These are phyloP conservation scores for Gadus chalcogrammus DNA, from an alignment of 2,113 vertebrate genomes.

Conservation along the genomic window DNA sequence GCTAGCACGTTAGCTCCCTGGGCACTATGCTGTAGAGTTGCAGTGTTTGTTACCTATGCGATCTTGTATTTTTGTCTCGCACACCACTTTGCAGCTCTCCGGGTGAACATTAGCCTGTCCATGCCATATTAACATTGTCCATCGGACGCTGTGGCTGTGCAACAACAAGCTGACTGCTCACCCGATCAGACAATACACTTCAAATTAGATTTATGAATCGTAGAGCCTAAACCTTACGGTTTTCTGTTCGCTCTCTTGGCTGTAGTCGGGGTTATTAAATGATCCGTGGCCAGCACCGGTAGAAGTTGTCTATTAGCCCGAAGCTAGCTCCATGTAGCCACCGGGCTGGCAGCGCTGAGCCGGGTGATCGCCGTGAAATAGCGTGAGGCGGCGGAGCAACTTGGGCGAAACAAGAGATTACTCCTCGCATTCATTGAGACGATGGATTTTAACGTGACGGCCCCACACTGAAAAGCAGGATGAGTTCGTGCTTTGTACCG, in stretches of 20 bases:
- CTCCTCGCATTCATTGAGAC: constrained; percentile 83
- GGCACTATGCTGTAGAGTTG: constrained; percentile 42
- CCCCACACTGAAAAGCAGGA: constrained; percentile 86
- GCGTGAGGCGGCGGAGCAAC: constrained; percentile 37
- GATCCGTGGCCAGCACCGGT: constrained; percentile 55
- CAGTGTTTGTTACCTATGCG: constrained; percentile 45
- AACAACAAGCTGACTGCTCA: constrained; percentile 48
- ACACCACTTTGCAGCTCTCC: constrained; percentile 35
- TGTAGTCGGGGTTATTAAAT: constrained; percentile 51
- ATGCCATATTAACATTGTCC: constrained; percentile 27
- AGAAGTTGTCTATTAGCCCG: constrained; percentile 48
- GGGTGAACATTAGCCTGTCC: constrained; percentile 10
- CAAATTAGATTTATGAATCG: constrained; percentile 59
- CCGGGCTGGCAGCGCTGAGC: constrained; percentile 49
- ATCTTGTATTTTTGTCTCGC: constrained; percentile 32
- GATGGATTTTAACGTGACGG: constrained; percentile 88
- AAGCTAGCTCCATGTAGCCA: constrained; percentile 46
- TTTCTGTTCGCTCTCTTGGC: constrained; percentile 29
- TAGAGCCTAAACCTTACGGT: constrained; percentile 51
- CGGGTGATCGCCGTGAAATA: constrained; percentile 49
- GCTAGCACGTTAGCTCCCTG: constrained; percentile 59
- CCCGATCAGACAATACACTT: constrained; percentile 63
- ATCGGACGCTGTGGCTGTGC: constrained; percentile 37
- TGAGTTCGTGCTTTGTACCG: constrained; percentile 99
- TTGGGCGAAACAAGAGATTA: constrained; percentile 38